Evolutionary conservation across 1,140 invertebrate species (phyloP).

Genomic region (Nixonia krombeini): DNA sequence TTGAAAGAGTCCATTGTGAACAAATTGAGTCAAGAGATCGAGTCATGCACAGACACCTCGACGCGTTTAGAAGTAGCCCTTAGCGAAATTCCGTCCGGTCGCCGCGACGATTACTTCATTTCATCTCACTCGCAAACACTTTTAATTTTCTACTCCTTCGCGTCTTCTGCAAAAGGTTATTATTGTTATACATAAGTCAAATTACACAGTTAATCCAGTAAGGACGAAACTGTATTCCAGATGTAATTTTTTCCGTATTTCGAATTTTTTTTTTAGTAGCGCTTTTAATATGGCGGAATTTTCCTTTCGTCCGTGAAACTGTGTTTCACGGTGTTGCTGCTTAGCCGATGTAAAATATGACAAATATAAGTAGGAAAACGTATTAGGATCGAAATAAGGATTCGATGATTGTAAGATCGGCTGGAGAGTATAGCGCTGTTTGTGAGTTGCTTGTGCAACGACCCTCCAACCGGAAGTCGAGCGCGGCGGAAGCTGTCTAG

Average conservation of each 20-base stretch:
- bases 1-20: slow-evolving; percentile 68
- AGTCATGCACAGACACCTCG: slow-evolving; percentile 40
- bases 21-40: slow-evolving; percentile 63
- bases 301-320: too few relatives aligned
- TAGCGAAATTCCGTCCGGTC: slow-evolving; percentile 21
- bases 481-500: slow-evolving; percentile 61
- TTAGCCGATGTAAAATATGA: too few relatives aligned
- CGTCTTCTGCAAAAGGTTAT: too few relatives aligned
- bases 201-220: too few relatives aligned
- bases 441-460: slow-evolving; percentile 28
- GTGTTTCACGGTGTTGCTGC: too few relatives aligned
- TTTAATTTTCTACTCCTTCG: neutral
- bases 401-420: slow-evolving; percentile 28
- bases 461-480: slow-evolving; percentile 62
- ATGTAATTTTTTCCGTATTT: too few relatives aligned
- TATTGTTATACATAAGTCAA: too few relatives aligned
- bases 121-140: slow-evolving; percentile 25
- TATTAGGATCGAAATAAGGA: slow-evolving; percentile 13
- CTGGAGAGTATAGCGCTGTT: slow-evolving; percentile 38
- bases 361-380: too few relatives aligned
- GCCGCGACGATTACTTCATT: slow-evolving; percentile 27
- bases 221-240: too few relatives aligned
- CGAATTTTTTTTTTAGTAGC: too few relatives aligned
- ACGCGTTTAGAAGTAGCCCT: slow-evolving; percentile 36
- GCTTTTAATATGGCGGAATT: too few relatives aligned